Conservation (phyloP, 2,113 vertebrate species). For the Phylloscopus whistleri region DNA sequence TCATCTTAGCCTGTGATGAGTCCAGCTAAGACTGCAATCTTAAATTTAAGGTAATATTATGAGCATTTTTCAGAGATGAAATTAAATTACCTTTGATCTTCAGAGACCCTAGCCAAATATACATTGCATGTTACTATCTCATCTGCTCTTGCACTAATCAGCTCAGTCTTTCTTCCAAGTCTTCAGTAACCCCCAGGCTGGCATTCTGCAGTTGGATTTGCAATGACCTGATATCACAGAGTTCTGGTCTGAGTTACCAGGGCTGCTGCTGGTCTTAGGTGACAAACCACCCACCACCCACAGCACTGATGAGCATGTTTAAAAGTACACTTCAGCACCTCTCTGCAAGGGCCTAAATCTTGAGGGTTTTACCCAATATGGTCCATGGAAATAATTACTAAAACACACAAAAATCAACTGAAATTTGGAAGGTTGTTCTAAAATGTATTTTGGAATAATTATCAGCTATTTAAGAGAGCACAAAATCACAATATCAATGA, state of each 20-base stretch:
- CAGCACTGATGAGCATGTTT: background rate
- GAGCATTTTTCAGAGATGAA: background rate
- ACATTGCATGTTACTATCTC: background rate
- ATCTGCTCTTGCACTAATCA: background rate
- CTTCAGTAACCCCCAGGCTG: background rate
- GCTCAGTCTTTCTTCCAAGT: background rate
- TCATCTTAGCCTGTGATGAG: background rate
- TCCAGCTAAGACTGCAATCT: background rate
- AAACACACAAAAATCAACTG: background rate
- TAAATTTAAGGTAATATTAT: background rate
- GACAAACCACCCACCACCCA: background rate
- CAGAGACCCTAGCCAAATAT: background rate
- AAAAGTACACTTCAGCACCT: background rate
- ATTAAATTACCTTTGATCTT: background rate
- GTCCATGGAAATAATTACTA: background rate
- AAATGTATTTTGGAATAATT: background rate
- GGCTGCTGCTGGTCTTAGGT: accelerated
- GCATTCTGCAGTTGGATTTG: background rate
- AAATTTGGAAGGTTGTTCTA: background rate
- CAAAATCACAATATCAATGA: background rate
- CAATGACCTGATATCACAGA: background rate
- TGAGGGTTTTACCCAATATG: background rate
- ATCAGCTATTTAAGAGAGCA: background rate
- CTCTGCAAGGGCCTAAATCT: background rate
- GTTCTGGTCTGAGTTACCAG: background rate